phyloP scores from a whole-genome alignment of 2,797 vertebrate species.

The Bovichtus variegatus region DNA sequence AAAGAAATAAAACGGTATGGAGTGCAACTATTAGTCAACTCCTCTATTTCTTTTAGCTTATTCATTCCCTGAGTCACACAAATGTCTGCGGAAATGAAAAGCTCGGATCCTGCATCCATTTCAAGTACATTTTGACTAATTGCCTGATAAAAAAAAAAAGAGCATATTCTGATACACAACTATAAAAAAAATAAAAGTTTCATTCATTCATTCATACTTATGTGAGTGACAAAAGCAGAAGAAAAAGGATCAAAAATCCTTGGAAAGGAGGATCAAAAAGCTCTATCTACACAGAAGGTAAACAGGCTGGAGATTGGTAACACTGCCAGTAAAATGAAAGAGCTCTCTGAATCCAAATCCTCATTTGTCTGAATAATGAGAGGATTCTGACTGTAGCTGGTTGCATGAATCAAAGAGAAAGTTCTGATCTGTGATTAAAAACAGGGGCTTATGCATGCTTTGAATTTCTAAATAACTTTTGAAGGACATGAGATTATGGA shows the following conservation, averaged over 20 bases:
- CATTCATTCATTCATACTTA: conserved; percentile 60
- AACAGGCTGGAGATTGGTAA: conserved; percentile 61
- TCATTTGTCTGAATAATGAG: conserved; percentile 71
- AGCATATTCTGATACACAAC: conserved; percentile 34
- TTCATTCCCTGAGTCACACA: not conserved
- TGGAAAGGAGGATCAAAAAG: conserved; percentile 74
- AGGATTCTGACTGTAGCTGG: conserved; percentile 44
- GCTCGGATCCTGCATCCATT: conserved; percentile 2
- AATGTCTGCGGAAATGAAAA: not conserved
- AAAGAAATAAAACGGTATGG: not conserved
- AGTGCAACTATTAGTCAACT: not conserved
- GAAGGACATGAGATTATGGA: conserved; percentile 55
- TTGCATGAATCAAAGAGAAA: conserved; percentile 58
- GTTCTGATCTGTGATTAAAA: conserved; percentile 61
- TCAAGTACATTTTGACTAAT: conserved; percentile 36
- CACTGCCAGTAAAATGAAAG: conserved; percentile 51
- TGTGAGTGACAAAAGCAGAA: conserved; percentile 55
- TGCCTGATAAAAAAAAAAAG: conserved; percentile 15
- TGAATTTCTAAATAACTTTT: conserved; percentile 51
- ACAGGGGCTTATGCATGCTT: conserved; percentile 35
- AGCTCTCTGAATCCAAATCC: conserved; percentile 63
- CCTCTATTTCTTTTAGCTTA: not conserved
- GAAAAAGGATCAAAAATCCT: conserved; percentile 60
- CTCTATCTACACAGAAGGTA: conserved; percentile 64
- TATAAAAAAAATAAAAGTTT: conserved; percentile 43